phyloP scores from a whole-genome alignment of 2,113 vertebrate genomes.

The Xenopus laevis region DNA sequence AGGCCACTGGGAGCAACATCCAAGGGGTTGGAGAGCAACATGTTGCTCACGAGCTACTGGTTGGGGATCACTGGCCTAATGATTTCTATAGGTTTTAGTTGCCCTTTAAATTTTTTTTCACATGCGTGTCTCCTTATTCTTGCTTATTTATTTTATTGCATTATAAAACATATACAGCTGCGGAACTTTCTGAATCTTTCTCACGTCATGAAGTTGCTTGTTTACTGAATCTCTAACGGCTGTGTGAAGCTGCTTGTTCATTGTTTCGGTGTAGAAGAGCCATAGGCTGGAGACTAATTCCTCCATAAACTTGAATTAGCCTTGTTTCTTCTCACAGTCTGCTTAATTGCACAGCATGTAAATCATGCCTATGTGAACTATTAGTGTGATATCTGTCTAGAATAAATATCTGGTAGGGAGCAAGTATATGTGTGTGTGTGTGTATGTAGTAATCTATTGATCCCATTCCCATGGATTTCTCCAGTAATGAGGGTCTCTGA shows the following conservation, averaged over 20 bases:
- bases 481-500: constrained; percentile 9
- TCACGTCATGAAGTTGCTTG: neutral
- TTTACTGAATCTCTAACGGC: constrained; percentile 7
- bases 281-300: constrained; percentile 15
- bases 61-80: no score
- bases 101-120: no score
- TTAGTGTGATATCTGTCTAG: constrained; percentile 12
- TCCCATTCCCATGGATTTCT: constrained; percentile 4
- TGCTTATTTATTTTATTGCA: no score
- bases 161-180: neutral
- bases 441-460: neutral
- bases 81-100: no score
- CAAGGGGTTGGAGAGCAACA: no score
- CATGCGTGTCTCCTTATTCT: no score
- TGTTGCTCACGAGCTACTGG: no score
- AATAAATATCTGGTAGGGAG: constrained; percentile 13
- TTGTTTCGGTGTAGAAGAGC: neutral
- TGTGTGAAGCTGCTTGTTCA: neutral
- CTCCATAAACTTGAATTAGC: constrained; percentile 24
- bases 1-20: no score
- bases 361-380: constrained; percentile 5
- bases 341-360: constrained; percentile 10
- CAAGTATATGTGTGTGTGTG: neutral
- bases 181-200: neutral
- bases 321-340: neutral